Conservation (phyloP, 2,797 vertebrate species). For the Gallinago nigripennis region DNA sequence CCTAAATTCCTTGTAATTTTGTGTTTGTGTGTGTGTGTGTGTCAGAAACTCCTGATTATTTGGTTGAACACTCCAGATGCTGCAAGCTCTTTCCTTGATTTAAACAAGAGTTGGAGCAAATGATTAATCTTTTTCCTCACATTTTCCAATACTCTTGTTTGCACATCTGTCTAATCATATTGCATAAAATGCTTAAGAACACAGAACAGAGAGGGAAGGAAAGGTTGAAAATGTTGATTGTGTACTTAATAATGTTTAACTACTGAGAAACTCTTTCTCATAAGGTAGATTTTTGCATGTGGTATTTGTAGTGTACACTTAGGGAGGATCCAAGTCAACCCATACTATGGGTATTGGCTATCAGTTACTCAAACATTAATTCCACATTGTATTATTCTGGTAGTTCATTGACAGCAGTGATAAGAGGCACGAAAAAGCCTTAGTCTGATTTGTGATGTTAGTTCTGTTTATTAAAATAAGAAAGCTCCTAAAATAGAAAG, state of each 20-base stretch:
- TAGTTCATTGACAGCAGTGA: background rate
- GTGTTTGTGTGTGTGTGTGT: background rate
- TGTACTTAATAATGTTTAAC: background rate
- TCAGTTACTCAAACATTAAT: background rate
- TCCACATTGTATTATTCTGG: background rate
- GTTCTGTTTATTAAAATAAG: background rate
- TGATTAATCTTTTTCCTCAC: background rate
- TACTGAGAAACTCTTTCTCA: background rate
- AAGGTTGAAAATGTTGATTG: background rate
- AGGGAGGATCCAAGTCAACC: background rate
- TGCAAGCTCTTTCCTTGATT: background rate
- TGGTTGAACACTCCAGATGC: background rate
- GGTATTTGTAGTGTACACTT: background rate
- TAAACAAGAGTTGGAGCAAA: background rate
- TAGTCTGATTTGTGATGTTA: background rate
- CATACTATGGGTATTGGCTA: background rate
- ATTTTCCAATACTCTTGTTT: conserved; percentile 9
- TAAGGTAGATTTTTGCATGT: background rate
- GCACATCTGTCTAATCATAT: conserved; percentile 44
- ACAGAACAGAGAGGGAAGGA: background rate
- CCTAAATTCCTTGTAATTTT: background rate
- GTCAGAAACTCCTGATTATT: background rate
- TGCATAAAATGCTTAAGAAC: conserved; percentile 33
- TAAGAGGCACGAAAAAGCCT: background rate
- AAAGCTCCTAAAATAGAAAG: background rate